A percentile compares a stretch with the other conserved stretches of the same genome.
Evolutionary conservation across 2,888 invertebrate genomes (phyloP).

Genomic region (Drosophila kuntzei): DNA sequence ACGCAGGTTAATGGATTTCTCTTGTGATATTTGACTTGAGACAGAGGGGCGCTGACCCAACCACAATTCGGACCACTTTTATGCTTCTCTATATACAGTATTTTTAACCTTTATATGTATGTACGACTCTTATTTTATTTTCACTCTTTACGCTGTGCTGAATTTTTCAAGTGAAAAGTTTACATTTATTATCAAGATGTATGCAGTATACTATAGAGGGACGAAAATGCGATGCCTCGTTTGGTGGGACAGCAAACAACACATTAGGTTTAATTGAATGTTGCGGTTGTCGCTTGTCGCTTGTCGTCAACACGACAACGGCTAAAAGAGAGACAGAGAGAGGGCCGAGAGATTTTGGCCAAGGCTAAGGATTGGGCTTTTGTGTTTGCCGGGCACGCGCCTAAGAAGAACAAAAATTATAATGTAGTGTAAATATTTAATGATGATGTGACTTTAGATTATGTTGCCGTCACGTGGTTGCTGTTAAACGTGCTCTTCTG

Average conservation of each 20-base stretch:
- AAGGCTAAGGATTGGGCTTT: conserved; percentile 28
- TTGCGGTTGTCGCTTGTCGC: conserved; percentile 72
- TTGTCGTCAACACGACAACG: conserved; percentile 43
- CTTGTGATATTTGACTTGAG: conserved; percentile 77
- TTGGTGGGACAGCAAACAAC: conserved; percentile 74
- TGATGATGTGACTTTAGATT: conserved; percentile 77
- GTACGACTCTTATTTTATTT: conserved; percentile 60
- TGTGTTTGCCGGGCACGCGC: conserved; percentile 57
- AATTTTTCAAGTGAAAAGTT: conserved; percentile 72
- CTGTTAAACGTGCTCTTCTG: conserved; percentile 60
- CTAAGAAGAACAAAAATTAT: conserved; percentile 65
- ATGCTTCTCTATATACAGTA: conserved; percentile 19
- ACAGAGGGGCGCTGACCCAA: conserved; percentile 53
- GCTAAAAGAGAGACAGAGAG: conserved; percentile 1
- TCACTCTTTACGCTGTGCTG: conserved; percentile 57
- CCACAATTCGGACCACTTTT: conserved; percentile 27
- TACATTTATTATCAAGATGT: conserved; percentile 73
- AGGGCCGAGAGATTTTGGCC: conserved; percentile 18
- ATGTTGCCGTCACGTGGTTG: conserved; percentile 65
- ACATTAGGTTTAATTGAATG: conserved; percentile 80
- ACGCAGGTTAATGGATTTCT: conserved; percentile 79
- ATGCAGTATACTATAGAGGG: conserved; percentile 2
- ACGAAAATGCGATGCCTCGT: conserved; percentile 15
- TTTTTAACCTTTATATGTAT: conserved; percentile 24
- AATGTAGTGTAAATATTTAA: conserved; percentile 81